phyloP scores from a whole-genome alignment of 2,797 vertebrate species.

The Rhincodon typus region DNA sequence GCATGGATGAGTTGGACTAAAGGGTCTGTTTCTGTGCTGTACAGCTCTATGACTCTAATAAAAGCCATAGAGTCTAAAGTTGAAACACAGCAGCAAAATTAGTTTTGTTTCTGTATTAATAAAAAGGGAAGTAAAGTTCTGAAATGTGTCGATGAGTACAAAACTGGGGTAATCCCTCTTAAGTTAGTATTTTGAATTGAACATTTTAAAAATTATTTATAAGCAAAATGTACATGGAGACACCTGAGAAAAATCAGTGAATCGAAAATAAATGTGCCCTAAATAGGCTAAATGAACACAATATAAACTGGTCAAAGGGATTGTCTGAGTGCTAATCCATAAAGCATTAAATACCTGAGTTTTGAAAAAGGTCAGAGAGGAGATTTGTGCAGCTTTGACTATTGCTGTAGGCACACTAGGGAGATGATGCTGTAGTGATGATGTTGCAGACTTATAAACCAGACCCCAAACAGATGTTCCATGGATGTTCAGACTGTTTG shows the following conservation, averaged over 20 bases:
- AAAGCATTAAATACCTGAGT: too few relatives aligned
- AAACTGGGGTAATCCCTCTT: not conserved
- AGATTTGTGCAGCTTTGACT: too few relatives aligned
- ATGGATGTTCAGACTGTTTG: not conserved
- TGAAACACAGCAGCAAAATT: not conserved
- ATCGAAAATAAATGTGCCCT: not conserved
- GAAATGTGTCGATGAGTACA: not conserved
- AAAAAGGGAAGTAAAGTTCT: not conserved
- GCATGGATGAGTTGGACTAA: too few relatives aligned
- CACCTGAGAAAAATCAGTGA: not conserved
- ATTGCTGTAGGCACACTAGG: not conserved
- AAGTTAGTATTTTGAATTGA: not conserved
- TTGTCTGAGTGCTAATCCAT: too few relatives aligned
- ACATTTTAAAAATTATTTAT: not conserved
- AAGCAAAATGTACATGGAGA: not conserved
- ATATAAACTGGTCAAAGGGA: not conserved
- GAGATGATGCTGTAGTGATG: not conserved
- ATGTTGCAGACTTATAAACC: too few relatives aligned
- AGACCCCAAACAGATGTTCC: too few relatives aligned
- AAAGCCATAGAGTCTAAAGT: not conserved
- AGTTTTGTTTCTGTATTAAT: not conserved
- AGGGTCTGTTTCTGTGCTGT: too few relatives aligned
- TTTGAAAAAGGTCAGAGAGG: too few relatives aligned
- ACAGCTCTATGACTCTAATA: too few relatives aligned
- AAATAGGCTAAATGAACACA: not conserved